Evolutionary conservation across 2,888 invertebrate species (phyloP), one percentile per base, ranked within the genome.

Genomic region (Uropetala carovei): DNA sequence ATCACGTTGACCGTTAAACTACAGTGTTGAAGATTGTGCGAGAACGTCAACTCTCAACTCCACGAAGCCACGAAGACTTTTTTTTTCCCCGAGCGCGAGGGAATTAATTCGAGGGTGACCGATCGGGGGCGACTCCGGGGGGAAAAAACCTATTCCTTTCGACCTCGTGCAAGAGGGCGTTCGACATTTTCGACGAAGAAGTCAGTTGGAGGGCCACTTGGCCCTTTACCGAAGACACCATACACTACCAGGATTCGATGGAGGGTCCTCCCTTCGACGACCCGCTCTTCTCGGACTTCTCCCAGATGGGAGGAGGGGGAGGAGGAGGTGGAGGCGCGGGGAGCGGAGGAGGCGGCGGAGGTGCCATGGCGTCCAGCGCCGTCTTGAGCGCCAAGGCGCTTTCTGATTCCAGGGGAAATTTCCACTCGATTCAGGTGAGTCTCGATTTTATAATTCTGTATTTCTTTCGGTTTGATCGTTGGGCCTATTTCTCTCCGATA

Each of bases 221-320:
- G 89, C 86, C 86, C 59, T 59, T 86, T 59, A 56, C 57, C 4
- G 57, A 43, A 43, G 85, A 22, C 85, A 18, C 89, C 60, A 64
- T 75, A 27, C 75, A 64, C n/a, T 89, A 68, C 89, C 64, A 89
- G 64, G 89, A 89, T 56, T 64, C 84, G 95, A 97, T 98, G 97
- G 98, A 98, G 95, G 97, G 95, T 93, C 95, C 95, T 92, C 96
- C 96, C 60, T 97, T 98, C 95, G 98, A 98, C 94, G 98, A 98
- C 94, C 97, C 97, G 94, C 97, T 97, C 94, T 98, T 98, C 95
- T 96, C 96, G 93, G 98, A 98, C 95, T 98, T 98, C 94, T 95
- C 96, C 59, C 96, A 96, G 93, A 96, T 96, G 93, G 95, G 97
- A 14, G 95, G 95, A 93, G 95, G 96, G 94, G 95, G 82, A 93